Evolutionary conservation across 2,888 invertebrate species (phyloP).

Genomic region (Amphimallon solstitiale): DNA sequence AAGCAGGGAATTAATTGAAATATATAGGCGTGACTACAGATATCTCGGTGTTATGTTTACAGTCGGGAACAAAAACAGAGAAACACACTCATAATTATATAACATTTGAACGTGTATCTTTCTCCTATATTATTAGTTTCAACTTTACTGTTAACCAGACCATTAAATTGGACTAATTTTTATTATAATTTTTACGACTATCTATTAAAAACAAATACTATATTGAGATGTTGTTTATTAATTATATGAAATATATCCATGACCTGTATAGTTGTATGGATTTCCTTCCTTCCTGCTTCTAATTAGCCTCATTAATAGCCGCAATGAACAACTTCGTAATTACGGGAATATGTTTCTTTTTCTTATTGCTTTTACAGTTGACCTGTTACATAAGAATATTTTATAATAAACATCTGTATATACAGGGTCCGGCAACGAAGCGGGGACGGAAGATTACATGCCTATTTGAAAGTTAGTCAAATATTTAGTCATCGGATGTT

Average conservation of each 20-base stretch:
- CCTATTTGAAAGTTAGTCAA: too few species aligned
- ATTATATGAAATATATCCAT: background rate
- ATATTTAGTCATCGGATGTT: too few species aligned
- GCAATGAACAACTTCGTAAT: constrained; percentile 5
- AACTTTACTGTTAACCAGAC: background rate
- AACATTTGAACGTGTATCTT: background rate
- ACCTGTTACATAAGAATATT: constrained; percentile 5
- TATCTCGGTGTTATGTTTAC: constrained; percentile 13
- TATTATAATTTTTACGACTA: background rate
- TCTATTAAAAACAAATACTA: constrained; percentile 6
- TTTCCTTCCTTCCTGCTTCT: constrained; percentile 10
- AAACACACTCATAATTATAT: background rate
- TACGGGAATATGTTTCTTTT: background rate
- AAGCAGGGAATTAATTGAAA: constrained; percentile 24
- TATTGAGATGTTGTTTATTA: constrained; percentile 10
- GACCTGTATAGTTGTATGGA: background rate
- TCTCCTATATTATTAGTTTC: background rate
- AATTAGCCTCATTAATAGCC: constrained; percentile 24
- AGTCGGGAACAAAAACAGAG: background rate
- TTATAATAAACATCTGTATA: background rate
- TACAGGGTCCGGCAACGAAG: too few species aligned
- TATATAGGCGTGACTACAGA: constrained; percentile 12
- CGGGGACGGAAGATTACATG: too few species aligned
- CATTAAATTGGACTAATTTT: constrained; percentile 15
- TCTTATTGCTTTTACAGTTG: constrained; percentile 18